Conservation (phyloP, 2,888 invertebrate genomes). For the Oasisia sp. region DNA sequence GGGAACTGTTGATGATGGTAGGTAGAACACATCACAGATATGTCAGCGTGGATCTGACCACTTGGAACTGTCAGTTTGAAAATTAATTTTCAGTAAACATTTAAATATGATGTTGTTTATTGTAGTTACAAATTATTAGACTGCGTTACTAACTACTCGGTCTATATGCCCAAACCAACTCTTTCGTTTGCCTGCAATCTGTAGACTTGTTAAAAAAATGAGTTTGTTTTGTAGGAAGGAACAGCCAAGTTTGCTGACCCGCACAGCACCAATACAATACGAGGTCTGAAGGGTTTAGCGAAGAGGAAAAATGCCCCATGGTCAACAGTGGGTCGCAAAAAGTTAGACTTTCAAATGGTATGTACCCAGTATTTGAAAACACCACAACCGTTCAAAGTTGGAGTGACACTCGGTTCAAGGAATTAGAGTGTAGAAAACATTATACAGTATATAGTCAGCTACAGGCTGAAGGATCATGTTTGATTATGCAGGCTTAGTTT, state of each 20-base stretch:
- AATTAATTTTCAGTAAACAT: no score
- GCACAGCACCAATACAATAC: slow-evolving; percentile 69
- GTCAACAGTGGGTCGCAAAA: neutral
- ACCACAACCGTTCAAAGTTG: neutral
- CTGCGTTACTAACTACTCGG: neutral
- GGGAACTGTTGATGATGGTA: slow-evolving; percentile 92
- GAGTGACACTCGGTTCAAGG: neutral
- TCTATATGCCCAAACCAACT: neutral
- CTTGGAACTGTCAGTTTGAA: no score
- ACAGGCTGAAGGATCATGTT: neutral
- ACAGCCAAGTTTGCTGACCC: slow-evolving; percentile 97
- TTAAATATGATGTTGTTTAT: no score
- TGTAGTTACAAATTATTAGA: no score
- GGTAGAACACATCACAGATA: neutral
- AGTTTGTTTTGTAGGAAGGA: slow-evolving; percentile 71
- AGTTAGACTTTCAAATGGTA: slow-evolving; percentile 10
- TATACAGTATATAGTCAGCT: neutral
- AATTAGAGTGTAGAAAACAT: neutral
- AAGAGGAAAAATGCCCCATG: neutral
- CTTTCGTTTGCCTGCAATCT: neutral
- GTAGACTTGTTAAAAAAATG: neutral
- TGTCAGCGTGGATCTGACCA: neutral
- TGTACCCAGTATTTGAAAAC: neutral
- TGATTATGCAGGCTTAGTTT: neutral
- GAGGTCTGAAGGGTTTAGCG: slow-evolving; percentile 27